phyloP scores from a whole-genome alignment of 2,888 invertebrate species.

The Trichogramma evanescens region DNA sequence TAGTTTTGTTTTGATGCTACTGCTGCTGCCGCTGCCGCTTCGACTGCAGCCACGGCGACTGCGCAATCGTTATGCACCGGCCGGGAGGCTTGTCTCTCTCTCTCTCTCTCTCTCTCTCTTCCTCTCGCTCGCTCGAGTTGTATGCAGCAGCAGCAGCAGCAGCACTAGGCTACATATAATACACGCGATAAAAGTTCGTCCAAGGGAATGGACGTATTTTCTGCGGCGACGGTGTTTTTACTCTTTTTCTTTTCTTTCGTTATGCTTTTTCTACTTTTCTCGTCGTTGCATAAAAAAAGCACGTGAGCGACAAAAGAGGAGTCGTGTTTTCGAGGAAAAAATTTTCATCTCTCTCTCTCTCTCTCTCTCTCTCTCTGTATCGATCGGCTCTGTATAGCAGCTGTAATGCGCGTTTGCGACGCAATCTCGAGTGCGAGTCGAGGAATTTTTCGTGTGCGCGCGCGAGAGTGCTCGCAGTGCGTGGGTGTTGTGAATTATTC shows the following conservation, averaged over 20 bases:
- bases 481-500: too few species aligned
- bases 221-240: neutral
- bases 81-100: neutral
- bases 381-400: too few species aligned
- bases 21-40: neutral
- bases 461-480: too few species aligned
- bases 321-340: neutral
- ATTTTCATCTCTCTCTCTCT: too few species aligned
- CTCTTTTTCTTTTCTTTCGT: neutral
- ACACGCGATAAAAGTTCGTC: neutral
- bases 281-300: conserved; percentile 11
- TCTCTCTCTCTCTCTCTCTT: neutral
- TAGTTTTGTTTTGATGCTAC: too few species aligned
- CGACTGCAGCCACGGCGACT: neutral
- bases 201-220: too few species aligned
- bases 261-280: neutral
- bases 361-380: too few species aligned
- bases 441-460: too few species aligned
- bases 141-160: neutral
- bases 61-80: conserved; percentile 1
- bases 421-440: too few species aligned
- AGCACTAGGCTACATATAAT: conserved; percentile 1
- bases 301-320: conserved; percentile 17
- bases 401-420: too few species aligned
- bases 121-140: neutral